These are phyloP conservation scores for Podocnemis expansa DNA, from an alignment of 2,113 vertebrate species.

Conservation along the genomic window DNA sequence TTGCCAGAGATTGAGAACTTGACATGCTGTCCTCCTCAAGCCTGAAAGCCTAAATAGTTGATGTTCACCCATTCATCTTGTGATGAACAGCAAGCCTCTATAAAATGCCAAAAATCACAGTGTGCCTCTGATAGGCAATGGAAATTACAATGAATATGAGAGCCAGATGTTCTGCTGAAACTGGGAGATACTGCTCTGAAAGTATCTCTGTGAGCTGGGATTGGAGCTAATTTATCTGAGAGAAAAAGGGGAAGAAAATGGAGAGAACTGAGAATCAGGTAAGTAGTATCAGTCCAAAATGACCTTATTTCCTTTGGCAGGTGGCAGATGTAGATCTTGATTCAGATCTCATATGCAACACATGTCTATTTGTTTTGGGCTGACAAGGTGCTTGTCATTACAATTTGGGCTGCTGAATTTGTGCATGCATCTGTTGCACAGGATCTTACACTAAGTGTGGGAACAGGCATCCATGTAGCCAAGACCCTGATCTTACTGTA, in stretches of 20 bases:
- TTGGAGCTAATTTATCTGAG: background rate
- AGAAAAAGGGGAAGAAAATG: background rate
- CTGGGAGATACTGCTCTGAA: no score
- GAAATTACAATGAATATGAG: background rate
- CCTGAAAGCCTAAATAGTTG: background rate
- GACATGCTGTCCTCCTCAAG: background rate
- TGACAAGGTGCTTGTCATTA: background rate
- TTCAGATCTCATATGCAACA: background rate
- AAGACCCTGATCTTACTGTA: conserved; percentile 17
- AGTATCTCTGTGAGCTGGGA: background rate
- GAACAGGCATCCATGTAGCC: background rate
- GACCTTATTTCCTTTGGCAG: background rate
- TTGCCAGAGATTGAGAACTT: background rate
- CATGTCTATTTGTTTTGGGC: background rate
- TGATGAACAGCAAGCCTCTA: background rate
- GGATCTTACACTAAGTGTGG: background rate
- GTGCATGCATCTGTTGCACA: background rate
- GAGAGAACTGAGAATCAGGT: background rate
- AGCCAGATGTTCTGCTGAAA: background rate
- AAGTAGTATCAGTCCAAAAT: background rate
- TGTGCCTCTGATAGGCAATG: accelerated
- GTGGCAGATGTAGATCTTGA: background rate
- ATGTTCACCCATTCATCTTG: background rate
- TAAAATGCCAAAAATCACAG: background rate
- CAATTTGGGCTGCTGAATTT: background rate